Conservation (phyloP, 1,140 invertebrate species). For the Bombus ignitus region DNA sequence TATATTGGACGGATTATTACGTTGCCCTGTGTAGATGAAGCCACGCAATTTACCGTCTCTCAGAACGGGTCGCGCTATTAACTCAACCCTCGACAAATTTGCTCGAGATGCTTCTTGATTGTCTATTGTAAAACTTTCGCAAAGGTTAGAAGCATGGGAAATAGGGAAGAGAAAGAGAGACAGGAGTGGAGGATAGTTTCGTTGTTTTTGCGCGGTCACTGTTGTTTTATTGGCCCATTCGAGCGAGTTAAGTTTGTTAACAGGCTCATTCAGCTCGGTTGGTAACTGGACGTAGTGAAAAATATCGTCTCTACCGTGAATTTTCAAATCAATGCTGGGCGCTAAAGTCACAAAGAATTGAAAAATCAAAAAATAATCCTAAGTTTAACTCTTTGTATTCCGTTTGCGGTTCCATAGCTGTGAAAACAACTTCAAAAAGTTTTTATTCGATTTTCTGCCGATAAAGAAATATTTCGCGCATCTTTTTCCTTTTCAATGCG, state of each 20-base stretch:
- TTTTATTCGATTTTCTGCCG: neutral
- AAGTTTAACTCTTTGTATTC: neutral
- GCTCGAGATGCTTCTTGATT: neutral
- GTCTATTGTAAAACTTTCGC: neutral
- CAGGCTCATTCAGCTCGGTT: neutral
- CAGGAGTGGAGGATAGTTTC: neutral
- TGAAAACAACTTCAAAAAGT: neutral
- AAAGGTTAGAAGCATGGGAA: neutral
- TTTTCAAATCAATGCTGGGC: neutral
- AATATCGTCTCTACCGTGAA: neutral
- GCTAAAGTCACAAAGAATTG: neutral
- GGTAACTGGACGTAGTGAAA: neutral
- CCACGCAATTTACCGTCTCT: conserved; percentile 22
- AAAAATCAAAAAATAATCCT: neutral
- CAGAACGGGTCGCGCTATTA: conserved; percentile 12
- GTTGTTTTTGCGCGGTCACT: conserved; percentile 2
- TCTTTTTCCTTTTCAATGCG: too few species aligned
- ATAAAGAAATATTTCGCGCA: neutral
- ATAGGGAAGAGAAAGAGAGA: too few species aligned
- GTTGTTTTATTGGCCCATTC: neutral
- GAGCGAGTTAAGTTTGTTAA: conserved; percentile 12
- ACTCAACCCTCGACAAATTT: conserved; percentile 19
- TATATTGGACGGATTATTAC: conserved; percentile 36
- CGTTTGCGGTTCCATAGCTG: too few species aligned
- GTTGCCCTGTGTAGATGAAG: conserved; percentile 12